phyloP scores from a whole-genome alignment of 2,797 vertebrate species.

The Eulemur albifrons region DNA sequence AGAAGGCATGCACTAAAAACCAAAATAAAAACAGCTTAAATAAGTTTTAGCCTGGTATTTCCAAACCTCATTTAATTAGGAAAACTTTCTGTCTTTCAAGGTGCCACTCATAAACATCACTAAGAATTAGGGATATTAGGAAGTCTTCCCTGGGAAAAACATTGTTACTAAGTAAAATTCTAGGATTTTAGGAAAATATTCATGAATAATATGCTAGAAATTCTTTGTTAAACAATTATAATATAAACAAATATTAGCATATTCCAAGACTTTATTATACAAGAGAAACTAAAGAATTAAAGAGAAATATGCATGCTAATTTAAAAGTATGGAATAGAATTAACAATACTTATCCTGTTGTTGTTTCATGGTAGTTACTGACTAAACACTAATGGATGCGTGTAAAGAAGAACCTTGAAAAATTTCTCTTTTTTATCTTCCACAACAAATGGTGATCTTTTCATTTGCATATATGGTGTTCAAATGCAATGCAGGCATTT shows the following conservation, averaged over 20 bases:
- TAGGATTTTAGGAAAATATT: neutral
- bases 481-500: neutral
- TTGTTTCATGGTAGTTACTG: neutral
- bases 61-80: neutral
- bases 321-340: neutral
- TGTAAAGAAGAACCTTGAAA: neutral
- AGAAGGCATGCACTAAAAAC: neutral
- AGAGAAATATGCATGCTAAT: neutral
- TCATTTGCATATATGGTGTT: neutral
- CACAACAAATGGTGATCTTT: neutral
- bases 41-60: neutral
- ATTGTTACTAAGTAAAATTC: neutral
- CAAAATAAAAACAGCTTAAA: neutral
- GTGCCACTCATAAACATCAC: neutral
- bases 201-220: neutral
- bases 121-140: neutral
- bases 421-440: neutral
- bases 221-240: neutral
- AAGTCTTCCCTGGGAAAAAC: neutral
- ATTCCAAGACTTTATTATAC: neutral
- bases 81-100: neutral
- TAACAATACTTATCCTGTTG: neutral
- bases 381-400: neutral
- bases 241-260: neutral
- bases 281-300: neutral